These are phyloP conservation scores for Linnaemya vulpina DNA, from an alignment of 2,888 invertebrate genomes.

Conservation along the genomic window DNA sequence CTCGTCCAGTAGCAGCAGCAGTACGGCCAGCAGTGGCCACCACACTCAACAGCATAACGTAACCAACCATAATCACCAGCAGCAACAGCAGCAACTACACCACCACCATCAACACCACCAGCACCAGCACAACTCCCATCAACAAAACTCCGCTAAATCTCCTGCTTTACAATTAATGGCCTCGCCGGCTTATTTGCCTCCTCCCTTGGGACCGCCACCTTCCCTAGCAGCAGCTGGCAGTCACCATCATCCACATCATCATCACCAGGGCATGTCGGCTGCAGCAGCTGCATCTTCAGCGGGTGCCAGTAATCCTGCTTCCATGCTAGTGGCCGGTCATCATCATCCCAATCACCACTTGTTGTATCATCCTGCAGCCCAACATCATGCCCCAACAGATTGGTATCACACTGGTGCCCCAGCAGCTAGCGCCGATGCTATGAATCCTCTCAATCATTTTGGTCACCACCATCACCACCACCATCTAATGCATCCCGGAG, in stretches of 20 bases:
- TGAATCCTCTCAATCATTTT: slow-evolving; percentile 84
- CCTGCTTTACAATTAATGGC: slow-evolving; percentile 80
- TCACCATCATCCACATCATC: slow-evolving; percentile 76
- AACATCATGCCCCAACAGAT: slow-evolving; percentile 82
- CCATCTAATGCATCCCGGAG: slow-evolving; percentile 87
- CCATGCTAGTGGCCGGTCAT: slow-evolving; percentile 79
- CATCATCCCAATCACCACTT: slow-evolving; percentile 81
- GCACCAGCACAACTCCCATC: slow-evolving; percentile 68
- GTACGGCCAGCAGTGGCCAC: slow-evolving; percentile 78
- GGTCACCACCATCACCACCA: slow-evolving; percentile 86
- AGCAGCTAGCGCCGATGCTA: slow-evolving; percentile 81
- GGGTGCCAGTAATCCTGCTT: slow-evolving; percentile 76
- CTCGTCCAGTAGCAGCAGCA: slow-evolving; percentile 80
- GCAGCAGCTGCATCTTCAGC: slow-evolving; percentile 75
- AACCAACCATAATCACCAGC: slow-evolving; percentile 50
- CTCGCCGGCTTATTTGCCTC: slow-evolving; percentile 81
- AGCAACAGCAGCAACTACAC: slow-evolving; percentile 72
- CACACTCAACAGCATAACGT: slow-evolving; percentile 72
- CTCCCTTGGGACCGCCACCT: slow-evolving; percentile 81
- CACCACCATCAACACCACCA: slow-evolving; percentile 73
- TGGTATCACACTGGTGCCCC: slow-evolving; percentile 82
- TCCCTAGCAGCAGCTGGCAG: slow-evolving; percentile 75
- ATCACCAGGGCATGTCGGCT: slow-evolving; percentile 75
- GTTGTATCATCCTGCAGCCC: slow-evolving; percentile 82
- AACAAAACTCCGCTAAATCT: slow-evolving; percentile 77